These are phyloP conservation scores for Trichopoda pennipes DNA, from an alignment of 2,888 invertebrate genomes.

Conservation along the genomic window DNA sequence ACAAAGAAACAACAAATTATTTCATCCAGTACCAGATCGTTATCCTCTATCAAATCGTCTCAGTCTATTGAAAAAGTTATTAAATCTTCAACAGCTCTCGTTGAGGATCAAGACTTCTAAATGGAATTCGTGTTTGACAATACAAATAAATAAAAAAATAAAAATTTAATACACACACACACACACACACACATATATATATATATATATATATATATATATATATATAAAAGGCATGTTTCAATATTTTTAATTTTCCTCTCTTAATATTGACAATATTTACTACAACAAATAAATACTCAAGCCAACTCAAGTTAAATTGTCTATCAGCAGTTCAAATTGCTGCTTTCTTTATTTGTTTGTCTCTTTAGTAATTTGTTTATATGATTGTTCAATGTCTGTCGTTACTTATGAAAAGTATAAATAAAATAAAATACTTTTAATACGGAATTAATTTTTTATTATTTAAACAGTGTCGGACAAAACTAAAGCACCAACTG, in stretches of 20 bases:
- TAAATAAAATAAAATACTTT: background rate
- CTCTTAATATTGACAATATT: background rate
- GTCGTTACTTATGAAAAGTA: background rate
- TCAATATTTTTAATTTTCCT: background rate
- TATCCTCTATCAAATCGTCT: slow-evolving; percentile 36
- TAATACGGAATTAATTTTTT: too few relatives aligned
- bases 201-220: too few relatives aligned
- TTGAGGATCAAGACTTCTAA: slow-evolving; percentile 42
- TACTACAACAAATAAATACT: background rate
- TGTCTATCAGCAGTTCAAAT: background rate
- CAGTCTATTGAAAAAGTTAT: slow-evolving; percentile 48
- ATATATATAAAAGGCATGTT: background rate
- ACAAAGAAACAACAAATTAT: slow-evolving; percentile 40
- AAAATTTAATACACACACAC: too few relatives aligned
- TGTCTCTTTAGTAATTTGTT: background rate
- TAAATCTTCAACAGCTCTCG: slow-evolving; percentile 33
- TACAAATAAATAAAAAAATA: too few relatives aligned
- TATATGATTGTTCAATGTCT: background rate
- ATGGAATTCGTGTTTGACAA: background rate
- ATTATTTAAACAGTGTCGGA: too few relatives aligned
- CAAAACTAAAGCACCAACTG: too few relatives aligned
- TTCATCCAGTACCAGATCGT: slow-evolving; percentile 45
- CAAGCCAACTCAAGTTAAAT: background rate
- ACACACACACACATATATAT: too few relatives aligned
- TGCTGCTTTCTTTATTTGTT: background rate